Evolutionary conservation across 2,888 invertebrate species (phyloP).

Genomic region (Bellardia bayeri): DNA sequence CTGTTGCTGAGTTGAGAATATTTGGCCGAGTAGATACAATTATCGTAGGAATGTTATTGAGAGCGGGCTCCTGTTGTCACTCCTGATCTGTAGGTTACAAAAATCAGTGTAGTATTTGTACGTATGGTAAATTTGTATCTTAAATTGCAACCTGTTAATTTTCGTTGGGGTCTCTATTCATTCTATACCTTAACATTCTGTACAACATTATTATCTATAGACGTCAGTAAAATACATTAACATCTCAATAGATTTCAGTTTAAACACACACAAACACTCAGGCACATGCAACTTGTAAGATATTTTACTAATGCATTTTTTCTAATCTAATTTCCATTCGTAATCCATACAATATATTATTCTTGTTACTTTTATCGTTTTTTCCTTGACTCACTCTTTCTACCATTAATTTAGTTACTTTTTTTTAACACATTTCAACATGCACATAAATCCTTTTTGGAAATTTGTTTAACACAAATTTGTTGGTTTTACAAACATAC

Average conservation of each 20-base stretch:
- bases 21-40: too few relatives aligned
- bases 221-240: background rate
- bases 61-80: too few relatives aligned
- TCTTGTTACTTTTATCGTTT: background rate
- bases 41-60: too few relatives aligned
- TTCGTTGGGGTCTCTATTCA: background rate
- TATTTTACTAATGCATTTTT: background rate
- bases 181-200: background rate
- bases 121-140: too few relatives aligned
- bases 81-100: too few relatives aligned
- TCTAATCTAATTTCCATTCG: background rate
- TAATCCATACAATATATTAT: background rate
- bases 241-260: constrained; percentile 13
- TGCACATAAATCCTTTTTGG: background rate
- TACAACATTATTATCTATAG: background rate
- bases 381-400: background rate
- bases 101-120: too few relatives aligned
- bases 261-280: background rate
- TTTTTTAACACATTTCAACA: background rate
- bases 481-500: background rate
- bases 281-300: background rate
- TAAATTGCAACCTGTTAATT: too few relatives aligned
- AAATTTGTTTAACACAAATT: constrained; percentile 11
- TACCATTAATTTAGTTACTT: background rate
- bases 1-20: too few relatives aligned